Evolutionary conservation across 2,113 vertebrate species (phyloP).

Genomic region (Gadus chalcogrammus): DNA sequence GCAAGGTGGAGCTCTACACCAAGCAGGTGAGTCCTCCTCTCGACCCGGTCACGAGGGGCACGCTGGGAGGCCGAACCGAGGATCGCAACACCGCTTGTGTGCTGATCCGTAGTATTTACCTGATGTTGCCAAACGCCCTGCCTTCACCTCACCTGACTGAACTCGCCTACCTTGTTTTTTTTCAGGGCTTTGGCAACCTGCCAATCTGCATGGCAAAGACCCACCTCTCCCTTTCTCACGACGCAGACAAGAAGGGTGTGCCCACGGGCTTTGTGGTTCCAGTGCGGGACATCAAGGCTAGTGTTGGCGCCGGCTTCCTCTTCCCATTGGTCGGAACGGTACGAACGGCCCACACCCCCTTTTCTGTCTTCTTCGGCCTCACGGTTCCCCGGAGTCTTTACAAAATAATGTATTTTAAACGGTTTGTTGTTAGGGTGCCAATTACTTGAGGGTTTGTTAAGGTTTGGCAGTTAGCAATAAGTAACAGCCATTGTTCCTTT

Average conservation of each 20-base stretch:
- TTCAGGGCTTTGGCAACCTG: constrained; percentile 87
- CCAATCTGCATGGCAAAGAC: constrained; percentile 99
- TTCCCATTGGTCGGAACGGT: constrained; percentile 93
- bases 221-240: constrained; percentile 92
- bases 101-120: too few relatives aligned
- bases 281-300: constrained; percentile 92
- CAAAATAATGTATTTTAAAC: too few relatives aligned
- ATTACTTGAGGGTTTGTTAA: too few relatives aligned
- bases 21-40: constrained; percentile 79
- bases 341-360: background rate
- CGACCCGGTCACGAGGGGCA: too few relatives aligned
- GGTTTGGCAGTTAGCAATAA: too few relatives aligned
- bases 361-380: background rate
- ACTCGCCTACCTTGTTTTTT: background rate
- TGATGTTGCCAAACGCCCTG: too few relatives aligned
- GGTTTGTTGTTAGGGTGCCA: too few relatives aligned
- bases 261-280: constrained; percentile 89
- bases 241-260: constrained; percentile 92
- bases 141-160: too few relatives aligned
- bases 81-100: too few relatives aligned
- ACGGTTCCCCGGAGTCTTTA: too few relatives aligned
- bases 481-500: background rate
- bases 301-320: constrained; percentile 93
- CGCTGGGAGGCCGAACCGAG: too few relatives aligned
- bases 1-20: constrained; percentile 88